These are phyloP conservation scores for Adelges cooleyi DNA, from an alignment of 1,140 invertebrate species.

Conservation along the genomic window DNA sequence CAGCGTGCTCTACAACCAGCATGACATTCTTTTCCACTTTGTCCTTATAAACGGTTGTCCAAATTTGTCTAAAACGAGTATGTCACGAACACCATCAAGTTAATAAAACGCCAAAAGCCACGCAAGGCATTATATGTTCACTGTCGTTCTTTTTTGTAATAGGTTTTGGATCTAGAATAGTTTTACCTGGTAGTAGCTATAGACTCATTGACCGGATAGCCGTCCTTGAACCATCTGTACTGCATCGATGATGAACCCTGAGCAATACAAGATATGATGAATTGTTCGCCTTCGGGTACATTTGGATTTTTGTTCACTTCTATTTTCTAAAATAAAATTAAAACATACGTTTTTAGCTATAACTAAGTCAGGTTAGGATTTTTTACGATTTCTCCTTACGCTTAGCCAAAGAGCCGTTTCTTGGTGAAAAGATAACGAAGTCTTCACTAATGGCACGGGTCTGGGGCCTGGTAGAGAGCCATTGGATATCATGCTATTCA, in stretches of 20 bases:
- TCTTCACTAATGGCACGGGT: not conserved
- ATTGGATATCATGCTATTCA: not conserved
- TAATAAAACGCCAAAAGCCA: conserved; percentile 13
- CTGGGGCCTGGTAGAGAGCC: not conserved
- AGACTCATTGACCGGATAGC: conserved; percentile 56
- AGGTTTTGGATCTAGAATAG: too few species aligned
- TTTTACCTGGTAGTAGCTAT: conserved; percentile 54
- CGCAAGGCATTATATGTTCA: too few species aligned
- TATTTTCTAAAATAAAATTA: not conserved
- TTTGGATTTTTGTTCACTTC: not conserved
- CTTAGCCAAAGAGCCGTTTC: conserved; percentile 14
- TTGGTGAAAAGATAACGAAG: not conserved
- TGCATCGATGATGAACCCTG: conserved; percentile 58
- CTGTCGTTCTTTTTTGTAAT: too few species aligned
- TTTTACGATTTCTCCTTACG: not conserved
- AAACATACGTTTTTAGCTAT: not conserved
- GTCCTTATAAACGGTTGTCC: conserved; percentile 43
- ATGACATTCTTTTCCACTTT: conserved; percentile 55
- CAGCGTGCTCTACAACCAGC: conserved; percentile 50
- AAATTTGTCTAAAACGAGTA: conserved; percentile 40
- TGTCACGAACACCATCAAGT: not conserved
- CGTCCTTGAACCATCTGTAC: conserved; percentile 72
- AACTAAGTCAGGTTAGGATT: not conserved
- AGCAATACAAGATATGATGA: conserved; percentile 60
- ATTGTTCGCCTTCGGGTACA: conserved; percentile 45